Base-by-base conservation (phyloP, 1,140 invertebrate species). In the Paralvinella palmiformis region DNA sequence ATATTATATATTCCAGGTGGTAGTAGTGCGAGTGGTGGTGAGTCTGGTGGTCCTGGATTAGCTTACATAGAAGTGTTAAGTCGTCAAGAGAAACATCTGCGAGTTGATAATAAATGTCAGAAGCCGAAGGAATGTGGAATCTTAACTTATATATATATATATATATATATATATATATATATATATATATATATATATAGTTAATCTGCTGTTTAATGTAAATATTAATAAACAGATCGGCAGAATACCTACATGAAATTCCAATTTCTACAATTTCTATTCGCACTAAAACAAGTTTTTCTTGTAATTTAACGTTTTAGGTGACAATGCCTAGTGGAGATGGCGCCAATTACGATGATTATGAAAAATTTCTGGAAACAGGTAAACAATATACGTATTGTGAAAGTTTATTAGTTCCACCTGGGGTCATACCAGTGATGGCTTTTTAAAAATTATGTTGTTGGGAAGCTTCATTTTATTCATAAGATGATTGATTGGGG, bases 91-190 rank as follows among this genome's bases (percentile, higher is more conserved):
- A 62, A 62, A 20, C 22, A 53, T 24, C 62, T 72, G 32, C 57
- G 71, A 37, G 58, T 72, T 27, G 71, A 72, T 62, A 72, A 72
- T 44, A 64, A 69, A 58, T 72, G 71, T 59, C 69, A 72, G 56
- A 62, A 63, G 50, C 69, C 71, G 32, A 66, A 31, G n/a, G 70
- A 69, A n/a, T n/a, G n/a, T 20, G 31, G 20, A 22, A 20, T 5
- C 31, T 52, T n/a, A 20, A 52, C 10, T 52, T 6, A 13, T 20
- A 1, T 52, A 7, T 52, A 29, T 52, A 27, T 52, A 50, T 50
- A 50, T 50, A 17, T 50, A 1, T 50, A 50, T 50, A 50, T 50
- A 50, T 50, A 50, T 56, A 6, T 17, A 56, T 7, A 4, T 1
- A 6, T 32, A 31, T 13, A 57, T 57, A 31, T 57, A 36, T 17